phyloP scores from a whole-genome alignment of 1,140 invertebrate species.

The Papilio dardanus region DNA sequence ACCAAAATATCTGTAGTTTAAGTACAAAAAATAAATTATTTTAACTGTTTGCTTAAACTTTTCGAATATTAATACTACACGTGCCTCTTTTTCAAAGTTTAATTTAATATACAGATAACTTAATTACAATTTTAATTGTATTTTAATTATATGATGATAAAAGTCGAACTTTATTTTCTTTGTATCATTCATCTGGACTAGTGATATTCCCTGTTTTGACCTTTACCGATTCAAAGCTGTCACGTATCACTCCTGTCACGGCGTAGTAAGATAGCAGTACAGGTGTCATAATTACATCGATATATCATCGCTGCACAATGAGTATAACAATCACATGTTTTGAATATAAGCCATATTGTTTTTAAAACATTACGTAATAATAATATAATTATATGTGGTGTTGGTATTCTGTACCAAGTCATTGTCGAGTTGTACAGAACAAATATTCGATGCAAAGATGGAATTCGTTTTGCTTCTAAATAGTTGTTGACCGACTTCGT shows the following conservation, averaged over 20 bases:
- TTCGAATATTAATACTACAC: too few species aligned
- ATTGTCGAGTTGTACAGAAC: not conserved
- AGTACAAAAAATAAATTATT: too few species aligned
- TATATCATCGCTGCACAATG: constrained; percentile 7
- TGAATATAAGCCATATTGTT: constrained; percentile 5
- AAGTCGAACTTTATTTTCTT: not conserved
- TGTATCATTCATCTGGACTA: not conserved
- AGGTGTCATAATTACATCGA: constrained; percentile 4
- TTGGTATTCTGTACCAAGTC: not conserved
- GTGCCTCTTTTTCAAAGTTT: too few species aligned
- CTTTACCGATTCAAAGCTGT: not conserved
- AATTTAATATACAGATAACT: too few species aligned
- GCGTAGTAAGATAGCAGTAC: not conserved
- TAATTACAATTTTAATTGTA: too few species aligned
- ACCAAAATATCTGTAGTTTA: too few species aligned
- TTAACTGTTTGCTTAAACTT: too few species aligned
- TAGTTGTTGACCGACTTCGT: too few species aligned
- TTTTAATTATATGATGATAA: too few species aligned
- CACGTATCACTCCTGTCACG: not conserved
- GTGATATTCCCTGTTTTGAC: not conserved
- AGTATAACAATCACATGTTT: constrained; percentile 17
- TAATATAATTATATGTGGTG: constrained; percentile 2
- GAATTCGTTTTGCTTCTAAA: too few species aligned
- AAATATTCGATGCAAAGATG: not conserved
- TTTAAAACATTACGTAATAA: constrained; percentile 25